These are phyloP conservation scores for Tragelaphus buxtoni DNA, from an alignment of 2,113 vertebrate genomes.

Conservation along the genomic window DNA sequence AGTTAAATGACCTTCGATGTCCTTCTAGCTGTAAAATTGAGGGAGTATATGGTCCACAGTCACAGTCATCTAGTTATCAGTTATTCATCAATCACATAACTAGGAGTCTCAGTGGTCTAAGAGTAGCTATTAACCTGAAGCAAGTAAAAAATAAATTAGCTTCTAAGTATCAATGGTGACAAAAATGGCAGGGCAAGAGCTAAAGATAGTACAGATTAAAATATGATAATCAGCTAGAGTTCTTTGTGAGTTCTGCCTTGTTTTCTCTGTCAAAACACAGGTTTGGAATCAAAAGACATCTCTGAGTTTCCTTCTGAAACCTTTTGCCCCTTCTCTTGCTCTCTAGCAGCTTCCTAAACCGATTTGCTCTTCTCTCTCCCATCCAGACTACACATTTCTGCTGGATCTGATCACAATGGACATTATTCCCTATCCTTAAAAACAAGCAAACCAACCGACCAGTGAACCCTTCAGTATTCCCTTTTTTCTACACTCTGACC, in stretches of 20 bases:
- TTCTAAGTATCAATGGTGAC: background rate
- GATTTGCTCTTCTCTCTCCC: background rate
- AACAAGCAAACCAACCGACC: background rate
- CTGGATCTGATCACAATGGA: background rate
- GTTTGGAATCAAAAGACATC: background rate
- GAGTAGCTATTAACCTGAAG: background rate
- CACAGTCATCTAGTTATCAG: background rate
- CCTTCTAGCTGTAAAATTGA: background rate
- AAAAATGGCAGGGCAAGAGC: background rate
- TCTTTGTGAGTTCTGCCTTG: background rate
- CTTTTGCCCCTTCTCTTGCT: background rate
- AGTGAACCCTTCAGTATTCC: background rate
- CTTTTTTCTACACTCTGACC: background rate
- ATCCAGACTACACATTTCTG: background rate
- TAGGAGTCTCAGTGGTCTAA: background rate
- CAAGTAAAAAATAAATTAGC: conserved; percentile 1
- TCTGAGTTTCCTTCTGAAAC: background rate
- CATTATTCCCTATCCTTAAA: background rate
- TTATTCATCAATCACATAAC: background rate
- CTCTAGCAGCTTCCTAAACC: background rate
- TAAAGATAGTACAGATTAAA: background rate
- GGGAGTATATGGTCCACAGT: background rate
- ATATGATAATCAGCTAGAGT: background rate
- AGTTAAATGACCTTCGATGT: background rate
- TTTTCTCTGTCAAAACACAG: background rate